phyloP scores from a whole-genome alignment of 2,888 invertebrate species.

The Chaetoderma sp. region DNA sequence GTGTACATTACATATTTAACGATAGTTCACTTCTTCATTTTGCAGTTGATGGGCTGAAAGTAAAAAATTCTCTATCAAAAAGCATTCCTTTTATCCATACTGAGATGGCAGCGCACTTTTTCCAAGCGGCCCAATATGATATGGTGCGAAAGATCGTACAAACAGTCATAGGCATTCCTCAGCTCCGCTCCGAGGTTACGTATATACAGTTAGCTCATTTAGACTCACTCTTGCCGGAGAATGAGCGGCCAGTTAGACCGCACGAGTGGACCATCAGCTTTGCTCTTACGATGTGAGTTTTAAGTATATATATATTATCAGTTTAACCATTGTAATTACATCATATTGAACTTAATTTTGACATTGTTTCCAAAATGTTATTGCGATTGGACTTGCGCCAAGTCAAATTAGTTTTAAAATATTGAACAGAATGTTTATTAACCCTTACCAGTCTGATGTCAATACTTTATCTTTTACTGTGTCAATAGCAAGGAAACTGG shows the following conservation, averaged over 20 bases:
- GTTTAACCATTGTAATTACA: too few species aligned
- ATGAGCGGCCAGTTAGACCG: neutral
- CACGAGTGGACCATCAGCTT: neutral
- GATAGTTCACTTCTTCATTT: too few species aligned
- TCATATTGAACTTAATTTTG: too few species aligned
- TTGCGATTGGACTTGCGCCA: too few species aligned
- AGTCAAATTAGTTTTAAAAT: too few species aligned
- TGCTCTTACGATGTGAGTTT: neutral
- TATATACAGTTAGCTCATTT: neutral
- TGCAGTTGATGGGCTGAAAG: slow-evolving; percentile 9
- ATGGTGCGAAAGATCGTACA: neutral
- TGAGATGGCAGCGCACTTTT: neutral
- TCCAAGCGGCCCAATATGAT: neutral
- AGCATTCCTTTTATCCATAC: slow-evolving; percentile 3
- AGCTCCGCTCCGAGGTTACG: neutral
- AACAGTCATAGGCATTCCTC: neutral
- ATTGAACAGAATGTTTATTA: too few species aligned
- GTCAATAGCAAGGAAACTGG: too few species aligned
- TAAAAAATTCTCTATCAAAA: neutral
- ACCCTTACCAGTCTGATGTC: too few species aligned
- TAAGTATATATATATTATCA: too few species aligned
- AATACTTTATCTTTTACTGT: too few species aligned
- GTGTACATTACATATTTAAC: too few species aligned
- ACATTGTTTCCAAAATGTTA: too few species aligned
- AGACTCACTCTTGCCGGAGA: neutral